These are phyloP conservation scores for Connochaetes taurinus DNA, from an alignment of 2,113 vertebrate genomes.

Conservation along the genomic window DNA sequence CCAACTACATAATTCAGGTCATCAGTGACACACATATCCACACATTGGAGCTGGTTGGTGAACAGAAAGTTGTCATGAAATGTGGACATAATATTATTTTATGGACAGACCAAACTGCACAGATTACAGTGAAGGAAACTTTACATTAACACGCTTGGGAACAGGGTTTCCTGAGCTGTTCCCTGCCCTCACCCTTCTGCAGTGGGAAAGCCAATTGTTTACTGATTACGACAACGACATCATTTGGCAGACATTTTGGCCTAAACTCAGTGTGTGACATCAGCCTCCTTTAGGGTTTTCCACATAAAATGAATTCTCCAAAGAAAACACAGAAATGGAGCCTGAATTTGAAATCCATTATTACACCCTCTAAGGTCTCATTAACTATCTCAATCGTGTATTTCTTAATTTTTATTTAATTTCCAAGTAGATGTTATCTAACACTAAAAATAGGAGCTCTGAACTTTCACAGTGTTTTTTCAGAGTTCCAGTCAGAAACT, in stretches of 20 bases:
- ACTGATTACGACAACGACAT: constrained; percentile 75
- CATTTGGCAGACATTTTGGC: constrained; percentile 81
- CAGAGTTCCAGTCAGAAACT: constrained; percentile 42
- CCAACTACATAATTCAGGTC: constrained; percentile 59
- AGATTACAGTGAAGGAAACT: constrained; percentile 39
- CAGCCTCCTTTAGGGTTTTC: constrained; percentile 81
- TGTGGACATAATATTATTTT: background rate
- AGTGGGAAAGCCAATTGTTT: constrained; percentile 62
- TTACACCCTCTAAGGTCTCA: constrained; percentile 68
- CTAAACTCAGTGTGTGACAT: constrained; percentile 78
- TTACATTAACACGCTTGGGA: constrained; percentile 45
- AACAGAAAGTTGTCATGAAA: constrained; percentile 22
- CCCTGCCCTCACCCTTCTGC: constrained; percentile 9
- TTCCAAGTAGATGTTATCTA: constrained; percentile 60
- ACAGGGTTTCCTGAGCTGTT: constrained; percentile 26
- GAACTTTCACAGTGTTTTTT: constrained; percentile 43
- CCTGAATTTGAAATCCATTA: constrained; percentile 77
- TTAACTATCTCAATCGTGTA: constrained; percentile 61
- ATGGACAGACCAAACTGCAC: background rate
- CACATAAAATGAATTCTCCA: constrained; percentile 76
- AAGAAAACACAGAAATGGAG: constrained; percentile 74
- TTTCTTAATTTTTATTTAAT: constrained; percentile 51
- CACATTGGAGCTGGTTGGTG: constrained; percentile 1
- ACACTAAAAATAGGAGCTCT: constrained; percentile 35
- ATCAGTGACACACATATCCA: constrained; percentile 47